phyloP scores from a whole-genome alignment of 2,797 vertebrate species.

The Tympanoctomys barrerae region DNA sequence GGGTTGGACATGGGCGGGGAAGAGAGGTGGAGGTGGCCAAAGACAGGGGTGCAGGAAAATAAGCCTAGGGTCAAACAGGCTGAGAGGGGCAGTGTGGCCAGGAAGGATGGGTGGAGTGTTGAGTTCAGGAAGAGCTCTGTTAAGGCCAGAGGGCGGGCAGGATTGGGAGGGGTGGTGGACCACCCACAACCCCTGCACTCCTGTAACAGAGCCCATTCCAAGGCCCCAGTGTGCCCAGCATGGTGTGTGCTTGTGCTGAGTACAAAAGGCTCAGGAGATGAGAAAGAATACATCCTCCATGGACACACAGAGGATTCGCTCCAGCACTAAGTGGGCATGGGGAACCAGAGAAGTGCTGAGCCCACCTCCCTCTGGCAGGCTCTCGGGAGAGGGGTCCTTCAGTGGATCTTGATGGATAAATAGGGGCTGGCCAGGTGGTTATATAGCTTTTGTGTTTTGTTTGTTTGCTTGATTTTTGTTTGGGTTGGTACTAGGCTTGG shows the following conservation, averaged over 20 bases:
- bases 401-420: neutral
- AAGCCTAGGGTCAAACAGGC: neutral
- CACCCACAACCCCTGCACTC: neutral
- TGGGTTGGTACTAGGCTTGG: neutral
- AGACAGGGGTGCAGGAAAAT: neutral
- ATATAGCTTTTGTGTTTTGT: neutral
- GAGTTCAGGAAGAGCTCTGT: neutral
- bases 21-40: neutral
- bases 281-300: no score
- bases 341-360: neutral
- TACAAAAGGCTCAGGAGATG: neutral
- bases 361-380: neutral
- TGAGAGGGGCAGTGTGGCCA: neutral
- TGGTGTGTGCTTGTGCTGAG: neutral
- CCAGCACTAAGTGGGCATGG: rapidly evolving
- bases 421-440: neutral
- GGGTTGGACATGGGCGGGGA: neutral
- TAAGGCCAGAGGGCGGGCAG: rapidly evolving
- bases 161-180: neutral
- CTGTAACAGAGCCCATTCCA: neutral
- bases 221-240: neutral
- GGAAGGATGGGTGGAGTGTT: neutral
- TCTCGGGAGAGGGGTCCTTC: neutral
- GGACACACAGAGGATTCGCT: neutral
- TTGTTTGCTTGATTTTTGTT: neutral